A percentile compares a stretch with the other conserved stretches of the same genome.
Evolutionary conservation across 2,113 vertebrate species (phyloP).

Genomic region (Onychorhynchus coronatus): DNA sequence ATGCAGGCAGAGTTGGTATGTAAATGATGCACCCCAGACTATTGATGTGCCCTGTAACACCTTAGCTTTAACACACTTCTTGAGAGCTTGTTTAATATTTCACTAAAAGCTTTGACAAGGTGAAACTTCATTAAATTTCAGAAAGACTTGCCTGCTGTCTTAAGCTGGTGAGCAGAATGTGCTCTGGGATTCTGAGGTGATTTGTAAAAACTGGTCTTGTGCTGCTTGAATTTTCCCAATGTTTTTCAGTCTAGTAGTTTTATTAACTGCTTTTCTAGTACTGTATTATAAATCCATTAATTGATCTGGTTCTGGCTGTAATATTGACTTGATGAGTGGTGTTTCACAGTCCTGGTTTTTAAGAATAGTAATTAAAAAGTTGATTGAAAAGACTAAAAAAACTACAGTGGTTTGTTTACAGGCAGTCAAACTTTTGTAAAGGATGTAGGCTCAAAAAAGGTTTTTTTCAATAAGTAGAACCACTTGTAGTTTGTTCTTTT

Average conservation of each 20-base stretch:
- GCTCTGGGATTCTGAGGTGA: neutral
- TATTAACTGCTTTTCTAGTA: neutral
- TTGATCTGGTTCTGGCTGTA: neutral
- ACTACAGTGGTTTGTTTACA: neutral
- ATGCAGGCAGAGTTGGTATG: neutral
- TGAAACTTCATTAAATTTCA: neutral
- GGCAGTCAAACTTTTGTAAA: neutral
- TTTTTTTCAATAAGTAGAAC: neutral
- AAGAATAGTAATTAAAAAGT: neutral
- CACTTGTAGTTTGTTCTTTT: neutral
- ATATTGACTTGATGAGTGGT: neutral
- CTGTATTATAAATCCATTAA: neutral
- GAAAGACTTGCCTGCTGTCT: neutral
- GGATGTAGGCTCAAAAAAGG: neutral
- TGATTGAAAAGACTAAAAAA: neutral
- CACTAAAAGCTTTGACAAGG: neutral
- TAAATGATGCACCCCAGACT: neutral
- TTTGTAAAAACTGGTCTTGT: neutral
- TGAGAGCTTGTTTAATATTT: conserved; percentile 5
- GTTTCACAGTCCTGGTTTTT: neutral
- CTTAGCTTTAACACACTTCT: neutral
- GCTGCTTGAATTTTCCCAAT: neutral
- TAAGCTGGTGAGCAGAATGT: neutral
- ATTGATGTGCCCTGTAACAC: neutral
- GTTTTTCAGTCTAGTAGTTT: neutral